Evolutionary conservation across 1,140 invertebrate species (phyloP).

Genomic region (Neomicropteryx cornuta): DNA sequence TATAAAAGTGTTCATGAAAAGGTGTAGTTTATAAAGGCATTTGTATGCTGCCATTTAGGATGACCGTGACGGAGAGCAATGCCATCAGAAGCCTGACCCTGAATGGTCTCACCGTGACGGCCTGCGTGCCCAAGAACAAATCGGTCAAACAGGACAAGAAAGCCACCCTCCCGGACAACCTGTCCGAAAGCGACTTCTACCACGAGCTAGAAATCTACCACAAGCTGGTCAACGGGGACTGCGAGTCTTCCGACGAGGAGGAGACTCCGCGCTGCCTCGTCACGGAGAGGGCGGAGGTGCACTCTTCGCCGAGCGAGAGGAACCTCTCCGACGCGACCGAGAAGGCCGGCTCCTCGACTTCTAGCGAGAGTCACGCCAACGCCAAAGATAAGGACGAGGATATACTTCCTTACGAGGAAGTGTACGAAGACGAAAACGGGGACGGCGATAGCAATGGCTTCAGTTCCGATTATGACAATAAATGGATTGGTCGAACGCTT

Average conservation of each 20-base stretch:
- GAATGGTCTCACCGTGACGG: slow-evolving; percentile 14
- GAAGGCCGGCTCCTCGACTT: too few relatives aligned
- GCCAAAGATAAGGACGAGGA: too few relatives aligned
- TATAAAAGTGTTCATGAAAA: too few relatives aligned
- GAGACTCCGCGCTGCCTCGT: too few relatives aligned
- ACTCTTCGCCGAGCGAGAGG: neutral
- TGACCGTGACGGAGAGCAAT: slow-evolving; percentile 15
- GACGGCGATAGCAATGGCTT: too few relatives aligned
- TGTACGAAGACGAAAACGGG: too few relatives aligned
- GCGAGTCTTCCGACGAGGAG: slow-evolving; percentile 10
- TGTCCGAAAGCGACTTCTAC: slow-evolving; percentile 16
- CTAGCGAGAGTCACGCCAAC: too few relatives aligned
- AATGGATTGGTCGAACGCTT: too few relatives aligned
- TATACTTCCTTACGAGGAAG: too few relatives aligned
- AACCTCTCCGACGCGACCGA: too few relatives aligned
- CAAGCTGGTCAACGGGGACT: slow-evolving; percentile 15
- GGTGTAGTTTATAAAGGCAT: neutral
- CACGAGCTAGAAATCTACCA: slow-evolving; percentile 17
- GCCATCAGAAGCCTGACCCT: slow-evolving; percentile 16
- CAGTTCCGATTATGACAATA: too few relatives aligned
- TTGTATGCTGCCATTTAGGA: slow-evolving; percentile 1
- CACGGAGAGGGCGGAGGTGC: too few relatives aligned
- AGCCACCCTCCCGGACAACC: slow-evolving; percentile 12
- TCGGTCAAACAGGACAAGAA: slow-evolving; percentile 4
- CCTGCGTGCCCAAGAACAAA: slow-evolving; percentile 10